phyloP scores from a whole-genome alignment of 2,797 vertebrate species.

The Anolis apletophallus region DNA sequence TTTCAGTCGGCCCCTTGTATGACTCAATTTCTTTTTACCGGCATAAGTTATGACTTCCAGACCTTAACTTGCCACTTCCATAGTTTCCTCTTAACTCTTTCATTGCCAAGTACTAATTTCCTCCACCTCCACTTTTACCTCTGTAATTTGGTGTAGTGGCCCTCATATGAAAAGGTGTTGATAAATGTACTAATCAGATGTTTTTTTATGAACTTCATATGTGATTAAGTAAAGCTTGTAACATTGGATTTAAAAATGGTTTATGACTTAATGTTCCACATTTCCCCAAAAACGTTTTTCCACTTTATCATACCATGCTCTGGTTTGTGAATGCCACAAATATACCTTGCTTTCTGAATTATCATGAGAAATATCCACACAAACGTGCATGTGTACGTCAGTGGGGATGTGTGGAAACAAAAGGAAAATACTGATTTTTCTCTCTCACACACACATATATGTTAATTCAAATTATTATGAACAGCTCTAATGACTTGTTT shows the following conservation, averaged over 20 bases:
- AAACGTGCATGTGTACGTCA: background rate
- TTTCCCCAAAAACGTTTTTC: background rate
- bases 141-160: background rate
- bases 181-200: background rate
- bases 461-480: slow-evolving; percentile 9
- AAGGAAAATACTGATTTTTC: slow-evolving; percentile 17
- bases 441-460: background rate
- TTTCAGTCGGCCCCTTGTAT: no score
- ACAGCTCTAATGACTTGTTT: background rate
- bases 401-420: background rate
- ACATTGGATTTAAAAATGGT: background rate
- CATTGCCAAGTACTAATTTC: background rate
- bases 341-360: background rate
- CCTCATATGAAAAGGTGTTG: background rate
- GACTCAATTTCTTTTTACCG: no score
- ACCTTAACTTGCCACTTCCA: no score
- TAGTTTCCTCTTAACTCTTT: no score
- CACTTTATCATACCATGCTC: background rate
- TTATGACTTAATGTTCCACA: background rate
- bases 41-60: no score
- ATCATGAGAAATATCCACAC: background rate
- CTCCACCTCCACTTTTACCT: background rate
- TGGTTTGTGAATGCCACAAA: background rate
- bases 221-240: background rate
- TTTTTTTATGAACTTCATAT: background rate